A percentile compares a stretch with the other conserved stretches of the same genome.
These are phyloP conservation scores for Brachypodius melanocephalos DNA, from an alignment of 2,113 vertebrate genomes.

Conservation along the genomic window DNA sequence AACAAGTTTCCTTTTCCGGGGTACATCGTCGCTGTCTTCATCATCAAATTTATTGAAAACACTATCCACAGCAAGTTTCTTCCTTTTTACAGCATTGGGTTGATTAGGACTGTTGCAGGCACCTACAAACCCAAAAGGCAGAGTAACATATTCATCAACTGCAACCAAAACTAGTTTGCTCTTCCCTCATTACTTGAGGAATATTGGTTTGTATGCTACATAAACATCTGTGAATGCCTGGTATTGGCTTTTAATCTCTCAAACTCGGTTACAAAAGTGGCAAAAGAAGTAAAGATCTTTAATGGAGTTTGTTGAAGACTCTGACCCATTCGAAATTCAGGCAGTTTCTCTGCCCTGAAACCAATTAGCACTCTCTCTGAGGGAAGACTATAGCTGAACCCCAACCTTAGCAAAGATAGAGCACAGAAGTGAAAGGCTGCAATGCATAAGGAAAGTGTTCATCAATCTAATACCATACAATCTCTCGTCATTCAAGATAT, in stretches of 20 bases:
- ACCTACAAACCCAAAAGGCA: conserved; percentile 72
- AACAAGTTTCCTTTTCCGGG: conserved; percentile 94
- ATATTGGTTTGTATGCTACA: background rate
- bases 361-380: background rate
- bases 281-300: background rate
- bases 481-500: background rate
- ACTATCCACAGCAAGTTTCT: conserved; percentile 95
- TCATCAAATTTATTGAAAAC: conserved; percentile 98
- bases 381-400: background rate
- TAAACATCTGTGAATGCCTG: background rate
- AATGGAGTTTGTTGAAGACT: background rate
- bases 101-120: conserved; percentile 93
- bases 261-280: background rate
- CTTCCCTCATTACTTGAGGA: background rate
- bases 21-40: conserved; percentile 93
- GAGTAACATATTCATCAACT: background rate
- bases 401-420: background rate
- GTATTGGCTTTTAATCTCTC: background rate
- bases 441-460: accelerated
- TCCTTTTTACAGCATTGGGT: conserved; percentile 89
- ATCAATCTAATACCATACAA: background rate
- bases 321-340: background rate
- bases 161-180: background rate
- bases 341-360: background rate
- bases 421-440: background rate